Percentiles rank a stretch among this genome's conserved stretches.
phyloP scores from a whole-genome alignment of 2,888 invertebrate species.

The Cordilura impudica region DNA sequence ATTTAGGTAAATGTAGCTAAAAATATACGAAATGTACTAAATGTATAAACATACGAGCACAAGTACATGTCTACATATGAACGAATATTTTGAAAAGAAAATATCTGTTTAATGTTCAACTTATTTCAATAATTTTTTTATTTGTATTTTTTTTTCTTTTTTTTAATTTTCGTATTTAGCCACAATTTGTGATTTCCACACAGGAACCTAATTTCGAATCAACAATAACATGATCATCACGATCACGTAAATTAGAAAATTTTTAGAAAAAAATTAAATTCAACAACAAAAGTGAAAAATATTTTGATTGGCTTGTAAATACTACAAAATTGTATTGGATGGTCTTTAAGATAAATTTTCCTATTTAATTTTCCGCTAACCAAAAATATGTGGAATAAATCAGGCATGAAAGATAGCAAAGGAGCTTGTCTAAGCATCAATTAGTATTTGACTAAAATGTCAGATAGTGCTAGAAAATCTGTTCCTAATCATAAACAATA shows the following conservation, averaged over 20 bases:
- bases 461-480: too few relatives aligned
- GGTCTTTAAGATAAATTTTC: slow-evolving; percentile 8
- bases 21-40: slow-evolving; percentile 34
- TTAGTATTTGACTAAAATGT: too few relatives aligned
- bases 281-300: slow-evolving; percentile 40
- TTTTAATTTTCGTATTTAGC: slow-evolving; percentile 31
- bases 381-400: not conserved
- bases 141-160: not conserved
- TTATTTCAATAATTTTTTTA: slow-evolving; percentile 40
- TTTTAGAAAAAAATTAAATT: not conserved
- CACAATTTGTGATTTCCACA: slow-evolving; percentile 42
- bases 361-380: not conserved
- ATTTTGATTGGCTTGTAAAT: slow-evolving; percentile 51
- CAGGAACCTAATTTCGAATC: slow-evolving; percentile 37
- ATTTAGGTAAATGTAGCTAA: slow-evolving; percentile 53
- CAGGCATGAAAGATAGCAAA: not conserved
- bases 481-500: too few relatives aligned
- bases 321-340: slow-evolving; percentile 43
- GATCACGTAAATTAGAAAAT: slow-evolving; percentile 14
- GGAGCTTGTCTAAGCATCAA: too few relatives aligned
- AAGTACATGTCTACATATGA: not conserved
- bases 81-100: slow-evolving; percentile 30
- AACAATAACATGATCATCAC: slow-evolving; percentile 13
- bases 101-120: slow-evolving; percentile 59
- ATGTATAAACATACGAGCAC: not conserved